Conservation (phyloP, 2,797 vertebrate species). For the Taenioides sp. region DNA sequence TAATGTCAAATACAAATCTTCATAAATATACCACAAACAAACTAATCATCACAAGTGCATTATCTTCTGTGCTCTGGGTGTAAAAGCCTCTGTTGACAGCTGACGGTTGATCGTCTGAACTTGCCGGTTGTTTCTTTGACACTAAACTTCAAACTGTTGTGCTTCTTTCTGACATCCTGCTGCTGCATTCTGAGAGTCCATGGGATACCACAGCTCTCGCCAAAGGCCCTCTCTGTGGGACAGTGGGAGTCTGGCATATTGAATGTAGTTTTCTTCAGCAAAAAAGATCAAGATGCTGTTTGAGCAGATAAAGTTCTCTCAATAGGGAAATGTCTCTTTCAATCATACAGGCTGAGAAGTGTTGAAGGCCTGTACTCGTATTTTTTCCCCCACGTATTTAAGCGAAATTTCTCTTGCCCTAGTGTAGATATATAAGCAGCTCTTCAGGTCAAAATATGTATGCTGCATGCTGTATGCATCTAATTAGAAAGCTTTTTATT, state of each 20-base stretch:
- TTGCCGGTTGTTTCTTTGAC: slow-evolving; percentile 46
- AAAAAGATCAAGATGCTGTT: background rate
- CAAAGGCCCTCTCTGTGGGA: slow-evolving; percentile 43
- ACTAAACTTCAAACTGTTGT: slow-evolving; percentile 35
- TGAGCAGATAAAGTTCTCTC: background rate
- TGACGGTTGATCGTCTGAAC: slow-evolving; percentile 43
- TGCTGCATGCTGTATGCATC: too few relatives aligned
- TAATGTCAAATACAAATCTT: background rate
- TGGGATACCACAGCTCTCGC: slow-evolving; percentile 18
- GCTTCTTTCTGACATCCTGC: slow-evolving; percentile 34
- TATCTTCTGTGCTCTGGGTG: slow-evolving; percentile 45
- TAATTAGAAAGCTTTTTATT: too few relatives aligned
- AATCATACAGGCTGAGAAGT: slow-evolving; percentile 11
- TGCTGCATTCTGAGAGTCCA: slow-evolving; percentile 51
- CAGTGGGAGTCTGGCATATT: slow-evolving; percentile 34
- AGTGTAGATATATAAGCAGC: too few relatives aligned
- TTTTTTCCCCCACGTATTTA: too few relatives aligned
- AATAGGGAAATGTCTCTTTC: slow-evolving; percentile 16
- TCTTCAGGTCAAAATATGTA: too few relatives aligned
- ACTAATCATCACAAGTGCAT: slow-evolving; percentile 45
- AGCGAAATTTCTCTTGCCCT: too few relatives aligned
- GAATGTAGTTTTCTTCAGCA: slow-evolving; percentile 15
- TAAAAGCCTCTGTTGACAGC: slow-evolving; percentile 44
- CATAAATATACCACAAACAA: slow-evolving; percentile 34
- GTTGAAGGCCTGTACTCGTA: too few relatives aligned